Conservation (phyloP, 1,140 invertebrate species). For the Asbolus verrucosus region DNA sequence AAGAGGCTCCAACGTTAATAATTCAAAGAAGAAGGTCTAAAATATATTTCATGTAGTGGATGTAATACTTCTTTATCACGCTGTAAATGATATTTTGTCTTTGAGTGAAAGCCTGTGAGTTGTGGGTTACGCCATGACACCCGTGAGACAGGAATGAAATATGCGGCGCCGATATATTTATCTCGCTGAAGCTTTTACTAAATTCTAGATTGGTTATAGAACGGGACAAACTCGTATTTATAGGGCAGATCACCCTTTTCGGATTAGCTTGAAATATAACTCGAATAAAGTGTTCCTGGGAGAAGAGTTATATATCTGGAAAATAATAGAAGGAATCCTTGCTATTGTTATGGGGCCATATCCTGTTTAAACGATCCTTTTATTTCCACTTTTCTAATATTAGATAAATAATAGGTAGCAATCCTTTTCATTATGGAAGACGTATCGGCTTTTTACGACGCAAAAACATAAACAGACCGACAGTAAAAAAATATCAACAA, state of each 20-base stretch:
- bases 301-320: conserved; percentile 12
- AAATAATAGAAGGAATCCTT: conserved; percentile 14
- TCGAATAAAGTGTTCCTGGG: conserved; percentile 3
- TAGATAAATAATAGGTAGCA: too few species aligned
- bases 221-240: conserved; percentile 34
- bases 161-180: conserved; percentile 42
- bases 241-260: conserved; percentile 1
- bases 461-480: conserved; percentile 3
- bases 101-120: conserved; percentile 23
- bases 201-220: conserved; percentile 26
- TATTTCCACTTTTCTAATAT: too few species aligned
- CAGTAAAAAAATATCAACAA: conserved; percentile 1
- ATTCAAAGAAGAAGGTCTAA: too few species aligned
- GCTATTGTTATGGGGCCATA: too few species aligned
- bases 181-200: conserved; percentile 20
- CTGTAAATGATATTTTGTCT: conserved; percentile 41
- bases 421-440: neutral
- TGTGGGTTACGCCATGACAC: neutral
- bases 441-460: neutral
- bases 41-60: too few species aligned
- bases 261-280: conserved; percentile 35
- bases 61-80: conserved; percentile 28
- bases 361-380: neutral
- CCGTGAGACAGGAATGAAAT: conserved; percentile 31
- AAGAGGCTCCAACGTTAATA: too few species aligned